A percentile compares a stretch with the other conserved stretches of the same genome.
Conservation (phyloP, 2,888 invertebrate genomes). For the Xiphydria camelus region DNA sequence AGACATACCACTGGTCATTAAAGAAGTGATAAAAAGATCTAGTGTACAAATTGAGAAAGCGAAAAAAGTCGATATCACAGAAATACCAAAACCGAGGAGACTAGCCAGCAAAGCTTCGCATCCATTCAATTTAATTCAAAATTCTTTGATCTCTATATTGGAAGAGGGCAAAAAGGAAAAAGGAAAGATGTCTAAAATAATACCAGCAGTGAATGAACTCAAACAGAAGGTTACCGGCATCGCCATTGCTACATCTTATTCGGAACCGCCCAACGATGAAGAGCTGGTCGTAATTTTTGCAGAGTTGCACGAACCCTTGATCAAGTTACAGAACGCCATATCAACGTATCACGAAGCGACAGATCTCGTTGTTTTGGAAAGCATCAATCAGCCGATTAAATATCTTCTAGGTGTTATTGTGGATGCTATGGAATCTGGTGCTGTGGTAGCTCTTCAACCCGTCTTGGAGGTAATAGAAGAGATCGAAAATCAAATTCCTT, state of each 20-base stretch:
- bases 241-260: conserved; percentile 39
- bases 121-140: conserved; percentile 35
- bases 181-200: conserved; percentile 22
- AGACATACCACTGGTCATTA: conserved; percentile 34
- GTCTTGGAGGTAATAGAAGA: conserved; percentile 39
- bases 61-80: background rate
- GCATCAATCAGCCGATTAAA: conserved; percentile 34
- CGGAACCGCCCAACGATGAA: conserved; percentile 35
- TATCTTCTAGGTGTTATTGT: conserved; percentile 32
- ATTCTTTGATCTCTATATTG: conserved; percentile 33
- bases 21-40: conserved; percentile 34
- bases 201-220: conserved; percentile 30
- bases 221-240: conserved; percentile 35
- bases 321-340: conserved; percentile 31
- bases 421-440: conserved; percentile 26
- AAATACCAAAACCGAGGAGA: conserved; percentile 16
- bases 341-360: conserved; percentile 32
- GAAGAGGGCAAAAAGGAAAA: conserved; percentile 24
- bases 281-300: conserved; percentile 35
- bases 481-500: conserved; percentile 39
- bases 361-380: conserved; percentile 32
- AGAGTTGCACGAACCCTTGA: conserved; percentile 36
- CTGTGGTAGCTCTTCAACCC: conserved; percentile 23
- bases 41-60: conserved; percentile 15
- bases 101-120: conserved; percentile 22